Evolutionary conservation across 92 coral and sea anemone species (phyloP).

Genomic region (Desmophyllum pertusum): DNA sequence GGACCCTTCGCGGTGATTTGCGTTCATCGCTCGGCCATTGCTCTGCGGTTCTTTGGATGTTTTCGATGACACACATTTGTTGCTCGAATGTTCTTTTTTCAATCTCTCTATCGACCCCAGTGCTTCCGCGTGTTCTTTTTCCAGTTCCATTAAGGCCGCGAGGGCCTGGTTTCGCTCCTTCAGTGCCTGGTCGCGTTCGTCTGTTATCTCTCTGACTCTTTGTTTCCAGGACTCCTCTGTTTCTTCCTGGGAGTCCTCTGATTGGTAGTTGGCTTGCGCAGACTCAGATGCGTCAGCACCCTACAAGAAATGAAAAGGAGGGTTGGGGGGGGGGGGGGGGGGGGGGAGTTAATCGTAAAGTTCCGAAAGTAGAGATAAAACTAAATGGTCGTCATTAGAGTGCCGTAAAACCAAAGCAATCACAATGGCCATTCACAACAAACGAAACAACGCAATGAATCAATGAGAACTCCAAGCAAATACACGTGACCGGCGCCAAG

Average conservation of each 20-base stretch:
- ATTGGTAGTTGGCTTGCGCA: conserved; percentile 7
- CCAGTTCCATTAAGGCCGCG: conserved; percentile 87
- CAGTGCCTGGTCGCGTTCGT: conserved; percentile 91
- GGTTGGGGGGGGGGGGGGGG: no score
- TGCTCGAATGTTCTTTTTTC: not conserved
- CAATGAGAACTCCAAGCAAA: no score
- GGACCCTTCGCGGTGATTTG: conserved; percentile 3
- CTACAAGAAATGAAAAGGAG: conserved; percentile 1
- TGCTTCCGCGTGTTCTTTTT: conserved; percentile 77
- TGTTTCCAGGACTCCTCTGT: conserved; percentile 76
- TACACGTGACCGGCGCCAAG: no score
- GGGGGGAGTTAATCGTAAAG: no score
- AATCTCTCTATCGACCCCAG: conserved; percentile 57
- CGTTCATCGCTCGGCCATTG: not conserved
- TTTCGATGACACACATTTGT: not conserved
- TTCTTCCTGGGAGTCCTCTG: conserved; percentile 63
- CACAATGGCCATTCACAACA: no score
- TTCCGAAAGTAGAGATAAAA: no score
- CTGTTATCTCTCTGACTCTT: conserved; percentile 68
- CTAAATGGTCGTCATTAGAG: no score
- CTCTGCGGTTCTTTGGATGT: not conserved
- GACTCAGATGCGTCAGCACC: conserved; percentile 16
- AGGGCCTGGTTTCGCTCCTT: conserved; percentile 90
- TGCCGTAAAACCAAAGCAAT: no score
- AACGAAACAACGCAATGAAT: no score